Conservation (phyloP, 2,888 invertebrate species). For the Cloeon dipterum region DNA sequence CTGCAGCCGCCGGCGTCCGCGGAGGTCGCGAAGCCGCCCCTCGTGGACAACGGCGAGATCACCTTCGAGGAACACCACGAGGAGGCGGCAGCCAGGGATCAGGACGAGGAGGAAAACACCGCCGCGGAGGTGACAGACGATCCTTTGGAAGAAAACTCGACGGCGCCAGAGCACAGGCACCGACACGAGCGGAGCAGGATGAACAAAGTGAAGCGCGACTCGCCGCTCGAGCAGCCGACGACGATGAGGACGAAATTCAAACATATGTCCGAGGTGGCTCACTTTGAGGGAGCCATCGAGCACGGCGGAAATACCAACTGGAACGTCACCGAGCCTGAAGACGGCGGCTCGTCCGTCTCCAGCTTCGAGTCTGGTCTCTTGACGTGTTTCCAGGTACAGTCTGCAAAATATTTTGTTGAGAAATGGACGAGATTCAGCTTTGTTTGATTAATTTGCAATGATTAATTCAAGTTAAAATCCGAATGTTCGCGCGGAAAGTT, state of each 20-base stretch:
- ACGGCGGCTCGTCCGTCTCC: slow-evolving; percentile 44
- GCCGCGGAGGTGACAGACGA: not conserved
- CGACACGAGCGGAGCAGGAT: not conserved
- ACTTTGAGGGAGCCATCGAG: slow-evolving; percentile 2
- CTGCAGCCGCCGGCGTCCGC: slow-evolving; percentile 31
- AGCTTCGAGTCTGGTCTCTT: slow-evolving; percentile 60
- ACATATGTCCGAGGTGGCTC: not conserved
- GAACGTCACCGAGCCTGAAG: slow-evolving; percentile 25
- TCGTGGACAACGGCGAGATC: slow-evolving; percentile 5
- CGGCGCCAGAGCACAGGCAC: slow-evolving; percentile 5
- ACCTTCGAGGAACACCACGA: slow-evolving; percentile 1
- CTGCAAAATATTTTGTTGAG: not conserved
- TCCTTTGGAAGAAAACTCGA: slow-evolving; percentile 10
- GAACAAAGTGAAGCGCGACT: not conserved
- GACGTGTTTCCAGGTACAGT: slow-evolving; percentile 54
- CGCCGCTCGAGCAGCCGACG: not conserved
- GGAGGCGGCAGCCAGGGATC: not conserved
- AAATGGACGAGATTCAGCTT: no score
- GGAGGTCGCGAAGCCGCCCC: not conserved
- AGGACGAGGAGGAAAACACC: not conserved
- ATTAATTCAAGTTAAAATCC: no score
- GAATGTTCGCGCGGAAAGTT: no score
- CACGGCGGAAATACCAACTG: slow-evolving; percentile 8
- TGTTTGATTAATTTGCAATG: no score
- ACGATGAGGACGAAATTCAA: not conserved